phyloP scores from a whole-genome alignment of 2,888 invertebrate species.

The Apamea epomidion region DNA sequence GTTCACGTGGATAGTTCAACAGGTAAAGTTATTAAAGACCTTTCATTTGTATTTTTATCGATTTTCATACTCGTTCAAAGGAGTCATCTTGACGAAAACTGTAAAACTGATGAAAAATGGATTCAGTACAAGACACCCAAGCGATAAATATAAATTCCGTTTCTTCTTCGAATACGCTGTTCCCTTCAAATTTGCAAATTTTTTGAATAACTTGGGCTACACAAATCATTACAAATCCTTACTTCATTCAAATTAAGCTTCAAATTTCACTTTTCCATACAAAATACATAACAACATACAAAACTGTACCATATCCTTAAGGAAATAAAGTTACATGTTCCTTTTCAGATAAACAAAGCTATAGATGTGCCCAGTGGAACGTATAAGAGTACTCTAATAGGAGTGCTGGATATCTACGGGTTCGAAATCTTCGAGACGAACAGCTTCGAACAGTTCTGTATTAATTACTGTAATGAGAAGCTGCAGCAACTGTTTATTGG shows the following conservation, averaged over 20 bases:
- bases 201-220: too few relatives aligned
- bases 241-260: background rate
- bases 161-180: too few relatives aligned
- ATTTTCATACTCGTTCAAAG: too few relatives aligned
- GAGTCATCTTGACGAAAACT: too few relatives aligned
- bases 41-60: background rate
- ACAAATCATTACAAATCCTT: background rate
- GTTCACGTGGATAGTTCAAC: conserved; percentile 97
- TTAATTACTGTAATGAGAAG: conserved; percentile 99
- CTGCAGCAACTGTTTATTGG: conserved; percentile 99
- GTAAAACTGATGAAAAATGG: too few relatives aligned
- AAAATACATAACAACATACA: background rate
- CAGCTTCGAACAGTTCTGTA: conserved; percentile 99
- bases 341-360: conserved; percentile 95
- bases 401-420: conserved; percentile 99
- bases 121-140: too few relatives aligned
- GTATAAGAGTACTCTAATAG: conserved; percentile 95
- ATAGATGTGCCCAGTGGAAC: conserved; percentile 93
- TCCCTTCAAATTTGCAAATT: too few relatives aligned
- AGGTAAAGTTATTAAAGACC: conserved; percentile 72
- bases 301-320: background rate
- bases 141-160: too few relatives aligned
- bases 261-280: background rate
- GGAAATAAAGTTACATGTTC: background rate
- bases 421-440: conserved; percentile 99